Evolutionary conservation across 2,113 vertebrate genomes (phyloP).

Genomic region (Neogobius melanostomus): DNA sequence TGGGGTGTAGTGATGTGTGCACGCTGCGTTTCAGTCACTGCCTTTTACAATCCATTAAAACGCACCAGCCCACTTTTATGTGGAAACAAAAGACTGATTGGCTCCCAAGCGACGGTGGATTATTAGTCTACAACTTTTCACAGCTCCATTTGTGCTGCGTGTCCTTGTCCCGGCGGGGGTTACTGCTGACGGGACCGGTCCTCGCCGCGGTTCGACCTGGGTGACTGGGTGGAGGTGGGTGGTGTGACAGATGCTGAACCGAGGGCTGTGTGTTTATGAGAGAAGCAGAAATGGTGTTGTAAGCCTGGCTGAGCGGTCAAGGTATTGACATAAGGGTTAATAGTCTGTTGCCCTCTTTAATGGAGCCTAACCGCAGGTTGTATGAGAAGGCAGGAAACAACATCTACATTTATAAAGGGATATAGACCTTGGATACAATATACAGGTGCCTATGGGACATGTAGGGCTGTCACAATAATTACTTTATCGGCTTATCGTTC

Average conservation of each 20-base stretch:
- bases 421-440: constrained; percentile 31
- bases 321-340: constrained; percentile 74
- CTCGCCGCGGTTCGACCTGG: constrained; percentile 45
- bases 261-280: constrained; percentile 69
- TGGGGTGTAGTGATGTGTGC: constrained; percentile 56
- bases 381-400: constrained; percentile 42
- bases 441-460: not conserved
- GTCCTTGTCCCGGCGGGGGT: constrained; percentile 45
- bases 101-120: constrained; percentile 42
- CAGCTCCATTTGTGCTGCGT: constrained; percentile 37
- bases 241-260: constrained; percentile 57
- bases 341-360: constrained; percentile 78
- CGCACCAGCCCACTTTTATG: constrained; percentile 42
- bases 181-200: constrained; percentile 61
- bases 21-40: constrained; percentile 46
- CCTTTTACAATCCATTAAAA: constrained; percentile 59
- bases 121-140: constrained; percentile 35
- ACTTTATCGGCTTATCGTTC: too few relatives aligned
- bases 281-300: constrained; percentile 67
- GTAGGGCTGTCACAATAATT: too few relatives aligned
- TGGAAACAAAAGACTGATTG: constrained; percentile 43
- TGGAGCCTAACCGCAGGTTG: constrained; percentile 56
- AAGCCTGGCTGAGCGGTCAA: constrained; percentile 63
- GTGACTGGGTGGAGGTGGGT: not conserved
- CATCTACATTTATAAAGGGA: constrained; percentile 43